Evolutionary conservation across 1,140 invertebrate genomes (phyloP), one percentile per base, ranked within the genome.

Genomic region (Monomorium pharaonis): DNA sequence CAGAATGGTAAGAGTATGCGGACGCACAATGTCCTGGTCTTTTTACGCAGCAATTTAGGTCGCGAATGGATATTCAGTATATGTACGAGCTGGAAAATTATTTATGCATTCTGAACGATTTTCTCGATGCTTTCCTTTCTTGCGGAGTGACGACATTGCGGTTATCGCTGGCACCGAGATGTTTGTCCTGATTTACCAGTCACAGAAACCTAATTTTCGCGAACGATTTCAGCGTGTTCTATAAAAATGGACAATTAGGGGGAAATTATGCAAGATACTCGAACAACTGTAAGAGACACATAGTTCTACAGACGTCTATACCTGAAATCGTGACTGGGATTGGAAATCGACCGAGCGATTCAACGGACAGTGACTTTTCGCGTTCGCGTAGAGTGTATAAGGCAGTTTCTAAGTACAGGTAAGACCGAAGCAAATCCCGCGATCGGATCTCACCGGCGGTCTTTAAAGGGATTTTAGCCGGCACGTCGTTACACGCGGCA

Each of bases 401-500:
- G 42, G 33, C 3, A 27, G 37, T 89, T 89, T 37, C 16, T 74
- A 86, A 91, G 81, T 84, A 81, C 75, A 86, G 76, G 75, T 87
- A 85, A 90, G 76, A 90, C 84, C 89, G 77, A 14, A 24, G 83
- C 87, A 91, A 91, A 92, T 92, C 88, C 86, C 60, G 67, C 86
- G 89, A 92, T 93, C 88, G 90, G 86, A 86, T 91, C 84, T 84
- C 88, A 80, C 84, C 81, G 87, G 65, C 78, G 81, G 89, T 88
- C 84, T 91, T 91, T 91, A 91, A 90, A 91, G 89, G 85, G 91
- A 88, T 92, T 92, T 91, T 78, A 92, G 90, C 77, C 81, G 86
- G 88, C 80, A 85, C 87, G 90, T 92, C 88, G 87, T 89, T 83
- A 89, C 89, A 86, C 88, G 49, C 37, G 44, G 56, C 42, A 85